Percentiles rank a stretch among this genome's conserved stretches.
phyloP scores from a whole-genome alignment of 2,797 vertebrate genomes.

The Enteromius radiatus region DNA sequence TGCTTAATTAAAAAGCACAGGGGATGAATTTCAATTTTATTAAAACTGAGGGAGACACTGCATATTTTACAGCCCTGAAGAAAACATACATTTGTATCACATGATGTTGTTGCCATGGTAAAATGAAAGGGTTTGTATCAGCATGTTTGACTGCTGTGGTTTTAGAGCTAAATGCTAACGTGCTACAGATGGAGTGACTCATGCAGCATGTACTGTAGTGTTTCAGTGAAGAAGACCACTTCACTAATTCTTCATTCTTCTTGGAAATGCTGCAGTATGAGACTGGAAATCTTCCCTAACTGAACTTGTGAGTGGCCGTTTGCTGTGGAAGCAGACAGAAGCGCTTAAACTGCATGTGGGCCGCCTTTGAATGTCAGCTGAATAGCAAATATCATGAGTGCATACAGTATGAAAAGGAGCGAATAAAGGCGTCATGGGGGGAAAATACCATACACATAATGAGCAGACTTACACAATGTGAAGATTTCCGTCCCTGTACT shows the following conservation, averaged over 20 bases:
- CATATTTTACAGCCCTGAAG: neutral
- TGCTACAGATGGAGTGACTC: constrained; percentile 56
- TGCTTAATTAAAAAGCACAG: neutral
- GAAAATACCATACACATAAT: constrained; percentile 15
- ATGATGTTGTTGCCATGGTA: constrained; percentile 45
- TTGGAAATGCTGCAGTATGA: neutral
- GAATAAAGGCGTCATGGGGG: constrained; percentile 30
- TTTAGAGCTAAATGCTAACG: constrained; percentile 32
- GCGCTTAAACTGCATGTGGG: neutral
- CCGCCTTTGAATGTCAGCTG: constrained; percentile 27
- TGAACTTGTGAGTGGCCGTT: neutral
- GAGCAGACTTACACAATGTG: constrained; percentile 51
- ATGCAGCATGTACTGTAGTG: constrained; percentile 23
- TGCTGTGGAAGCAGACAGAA: neutral
- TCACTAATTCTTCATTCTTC: constrained; percentile 40
- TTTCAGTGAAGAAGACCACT: constrained; percentile 22
- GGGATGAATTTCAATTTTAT: neutral
- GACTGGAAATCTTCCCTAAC: constrained; percentile 1
- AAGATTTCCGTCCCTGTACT: constrained; percentile 41
- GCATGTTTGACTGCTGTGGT: constrained; percentile 40
- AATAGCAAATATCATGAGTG: constrained; percentile 34
- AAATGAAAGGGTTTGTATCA: constrained; percentile 44
- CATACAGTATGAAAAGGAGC: constrained; percentile 25
- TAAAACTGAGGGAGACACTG: neutral
- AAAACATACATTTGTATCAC: constrained; percentile 2